Base-by-base conservation (phyloP, 37 sponge, comb jelly and placozoan species). In the Beroe ovata region DNA sequence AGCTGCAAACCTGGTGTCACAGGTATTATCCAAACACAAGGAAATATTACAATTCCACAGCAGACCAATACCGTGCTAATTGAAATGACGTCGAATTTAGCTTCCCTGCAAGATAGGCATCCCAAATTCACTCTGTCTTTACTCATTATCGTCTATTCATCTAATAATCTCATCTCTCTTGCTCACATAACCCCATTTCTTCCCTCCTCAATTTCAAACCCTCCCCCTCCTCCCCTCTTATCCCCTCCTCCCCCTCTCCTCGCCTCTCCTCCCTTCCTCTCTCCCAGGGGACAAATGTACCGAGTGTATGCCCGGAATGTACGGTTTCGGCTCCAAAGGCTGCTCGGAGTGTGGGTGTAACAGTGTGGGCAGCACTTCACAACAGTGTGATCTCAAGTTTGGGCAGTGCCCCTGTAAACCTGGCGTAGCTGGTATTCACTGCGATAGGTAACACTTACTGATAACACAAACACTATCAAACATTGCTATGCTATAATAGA, bases 321-420 rank as follows among this genome's bases (percentile, higher is more conserved):
- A 77, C 84, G 54, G 84, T 22, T 77, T 40, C 54, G 84, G 84
- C 1, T 21, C 38, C 11, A 36, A 77, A 3, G 84, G 84, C 28
- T 77, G 84, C 22, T 0, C 54, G 38, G 28, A 33, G 84, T 77
- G 84, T 19, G 84, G 84, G 47, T 77, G 84, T 41, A 77, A 36
- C 84, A 33, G 36, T 4, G 38, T 36, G 26, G 84, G 84, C 0
- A 42, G 54, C 25, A 77, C 54, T 25, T 77, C 42, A 25, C 41
- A 33, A 28, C 84, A 77, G 54, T 77, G 84, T 20, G 84, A 77
- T 20, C 29, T 25, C 8, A 20, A 37, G 41, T 77, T 36, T 29
- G 84, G 84, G 38, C 84, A 77, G 54, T 77, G 84, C 33, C 42
- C 54, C 26, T 77, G 84, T 42, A 77, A 41, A 77, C 84, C 84